phyloP scores from a whole-genome alignment of 2,888 invertebrate genomes.

The Scaptomyza polygonia region DNA sequence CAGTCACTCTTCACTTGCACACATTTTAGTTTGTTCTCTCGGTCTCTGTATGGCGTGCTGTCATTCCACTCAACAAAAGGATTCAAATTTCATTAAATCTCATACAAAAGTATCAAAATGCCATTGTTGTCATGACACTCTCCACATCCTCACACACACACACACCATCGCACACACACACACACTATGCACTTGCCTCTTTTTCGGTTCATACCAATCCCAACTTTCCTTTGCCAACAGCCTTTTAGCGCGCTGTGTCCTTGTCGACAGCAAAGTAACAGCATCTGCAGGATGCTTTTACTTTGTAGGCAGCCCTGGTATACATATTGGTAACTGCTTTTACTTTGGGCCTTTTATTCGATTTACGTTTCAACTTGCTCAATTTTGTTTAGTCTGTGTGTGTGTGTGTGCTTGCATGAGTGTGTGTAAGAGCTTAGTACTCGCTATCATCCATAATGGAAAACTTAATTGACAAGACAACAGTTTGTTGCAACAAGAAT shows the following conservation, averaged over 20 bases:
- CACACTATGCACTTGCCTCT: conserved; percentile 41
- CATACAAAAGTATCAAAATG: conserved; percentile 80
- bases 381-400: conserved; percentile 46
- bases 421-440: conserved; percentile 41
- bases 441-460: conserved; percentile 70
- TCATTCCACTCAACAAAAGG: conserved; percentile 76
- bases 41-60: conserved; percentile 45
- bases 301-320: conserved; percentile 11
- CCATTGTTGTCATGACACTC: conserved; percentile 71
- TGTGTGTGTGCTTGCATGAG: conserved; percentile 15
- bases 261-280: conserved; percentile 49
- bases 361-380: conserved; percentile 70
- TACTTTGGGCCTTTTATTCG: conserved; percentile 76
- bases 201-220: neutral
- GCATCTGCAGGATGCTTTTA: conserved; percentile 38
- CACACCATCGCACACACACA: conserved; percentile 27
- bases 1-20: neutral
- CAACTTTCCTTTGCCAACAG: neutral
- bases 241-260: conserved; percentile 14
- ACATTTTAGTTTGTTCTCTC: conserved; percentile 17
- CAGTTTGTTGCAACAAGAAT: conserved; percentile 39
- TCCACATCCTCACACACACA: conserved; percentile 15
- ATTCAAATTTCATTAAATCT: conserved; percentile 81
- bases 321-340: conserved; percentile 71
- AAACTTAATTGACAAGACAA: conserved; percentile 71